Evolutionary conservation across 2,888 invertebrate species (phyloP), one percentile per base, ranked within the genome.

Genomic region (Scotopteryx bipunctaria): DNA sequence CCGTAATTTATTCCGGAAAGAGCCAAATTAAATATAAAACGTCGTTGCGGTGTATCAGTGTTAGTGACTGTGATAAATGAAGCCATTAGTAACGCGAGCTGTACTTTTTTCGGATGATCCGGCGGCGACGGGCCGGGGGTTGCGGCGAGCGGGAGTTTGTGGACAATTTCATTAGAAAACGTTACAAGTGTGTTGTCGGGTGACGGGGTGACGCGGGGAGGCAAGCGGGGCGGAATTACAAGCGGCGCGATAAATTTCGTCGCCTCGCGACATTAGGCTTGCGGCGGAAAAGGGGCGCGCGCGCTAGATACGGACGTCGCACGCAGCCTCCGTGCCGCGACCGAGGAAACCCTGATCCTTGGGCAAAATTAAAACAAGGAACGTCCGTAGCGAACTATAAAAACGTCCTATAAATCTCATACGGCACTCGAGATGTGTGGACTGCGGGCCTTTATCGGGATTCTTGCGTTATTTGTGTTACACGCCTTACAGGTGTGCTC

Each of bases 151-250:
- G 79, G 74, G 81, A 79, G 81, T 80, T 86, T 83, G 87, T 85
- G 87, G 89, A 90, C 89, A 87, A 91, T 89, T 91, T 90, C 88
- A 91, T 91, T 91, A 91, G 88, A 87, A 89, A 89, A 82, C 77
- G 86, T 83, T 89, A 86, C 86, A 86, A 86, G 87, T 86, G 81
- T 86, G 84, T 85, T 78, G 79, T 73, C 69, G 82, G 82, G 78
- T 82, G 86, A 83, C 74, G 77, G 83, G 84, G 85, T 81, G 84
- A 81, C 69, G 74, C 66, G 72, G 74, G 76, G 75, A 59, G 69
- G 73, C 71, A 72, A 76, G 74, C 73, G 76, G 78, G 81, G 78
- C 73, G 82, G 83, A 83, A 85, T 87, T 87, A 89, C 83, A 83
- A 87, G 85, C 83, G 78, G 67, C 75, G 81, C 84, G 86, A 86